Conservation (phyloP, 2,888 invertebrate genomes). For the Ectemnius cavifrons region DNA sequence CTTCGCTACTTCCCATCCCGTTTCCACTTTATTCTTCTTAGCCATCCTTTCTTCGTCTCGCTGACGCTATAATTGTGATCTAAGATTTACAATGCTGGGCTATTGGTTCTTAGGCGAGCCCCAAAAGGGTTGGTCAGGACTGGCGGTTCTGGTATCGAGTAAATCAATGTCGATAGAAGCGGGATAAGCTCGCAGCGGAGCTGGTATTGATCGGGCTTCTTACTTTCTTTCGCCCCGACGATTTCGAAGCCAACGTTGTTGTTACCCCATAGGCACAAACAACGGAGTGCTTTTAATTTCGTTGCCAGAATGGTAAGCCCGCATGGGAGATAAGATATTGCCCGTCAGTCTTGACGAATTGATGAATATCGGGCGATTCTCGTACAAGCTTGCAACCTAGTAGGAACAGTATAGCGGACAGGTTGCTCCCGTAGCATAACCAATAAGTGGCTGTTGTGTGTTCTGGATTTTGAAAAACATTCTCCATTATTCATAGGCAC, state of each 20-base stretch:
- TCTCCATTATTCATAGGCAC: constrained; percentile 74
- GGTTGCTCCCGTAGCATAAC: constrained; percentile 46
- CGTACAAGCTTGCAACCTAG: constrained; percentile 12
- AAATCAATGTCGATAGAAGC: constrained; percentile 36
- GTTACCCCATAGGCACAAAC: constrained; percentile 1
- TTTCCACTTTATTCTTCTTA: constrained; percentile 46
- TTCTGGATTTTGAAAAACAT: constrained; percentile 72
- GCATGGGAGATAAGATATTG: neutral
- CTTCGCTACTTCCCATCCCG: constrained; percentile 25
- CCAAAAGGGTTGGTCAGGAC: constrained; percentile 28
- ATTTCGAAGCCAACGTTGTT: neutral
- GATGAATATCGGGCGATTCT: constrained; percentile 25
- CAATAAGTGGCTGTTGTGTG: constrained; percentile 61
- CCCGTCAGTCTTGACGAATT: constrained; percentile 1
- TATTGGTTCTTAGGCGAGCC: constrained; percentile 21
- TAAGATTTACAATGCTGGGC: constrained; percentile 44
- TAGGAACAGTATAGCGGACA: constrained; percentile 29
- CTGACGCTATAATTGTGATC: constrained; percentile 33
- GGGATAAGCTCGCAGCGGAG: constrained; percentile 25
- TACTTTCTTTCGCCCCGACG: constrained; percentile 18
- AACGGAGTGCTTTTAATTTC: constrained; percentile 2
- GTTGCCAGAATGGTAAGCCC: neutral
- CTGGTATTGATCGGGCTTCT: constrained; percentile 24
- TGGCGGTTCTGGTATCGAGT: constrained; percentile 26
- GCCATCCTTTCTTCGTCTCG: constrained; percentile 23